Evolutionary conservation across 2,113 vertebrate species (phyloP).

Genomic region (Mus spicilegus): DNA sequence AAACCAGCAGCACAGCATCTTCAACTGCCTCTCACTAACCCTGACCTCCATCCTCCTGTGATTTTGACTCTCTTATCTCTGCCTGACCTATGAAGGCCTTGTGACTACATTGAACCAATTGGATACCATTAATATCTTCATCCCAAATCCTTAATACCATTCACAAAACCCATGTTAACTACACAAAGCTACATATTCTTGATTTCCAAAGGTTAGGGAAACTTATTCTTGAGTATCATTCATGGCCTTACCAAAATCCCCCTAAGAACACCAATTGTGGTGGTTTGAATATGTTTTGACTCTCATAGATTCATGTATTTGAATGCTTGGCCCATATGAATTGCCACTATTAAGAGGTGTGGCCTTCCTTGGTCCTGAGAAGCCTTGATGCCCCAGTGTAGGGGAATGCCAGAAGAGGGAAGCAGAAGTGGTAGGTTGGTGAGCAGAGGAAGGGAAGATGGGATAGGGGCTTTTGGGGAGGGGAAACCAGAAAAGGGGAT

Average conservation of each 20-base stretch:
- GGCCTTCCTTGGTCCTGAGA: too few species aligned
- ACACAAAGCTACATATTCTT: neutral
- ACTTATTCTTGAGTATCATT: neutral
- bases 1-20: neutral
- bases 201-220: neutral
- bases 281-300: too few species aligned
- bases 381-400: too few species aligned
- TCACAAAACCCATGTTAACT: neutral
- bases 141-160: neutral
- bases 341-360: too few species aligned
- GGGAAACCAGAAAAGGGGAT: too few species aligned
- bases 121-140: neutral
- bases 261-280: neutral
- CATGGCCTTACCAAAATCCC: neutral
- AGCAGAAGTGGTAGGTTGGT: too few species aligned
- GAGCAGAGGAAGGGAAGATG: too few species aligned
- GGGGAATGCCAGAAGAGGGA: too few species aligned
- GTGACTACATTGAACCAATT: neutral
- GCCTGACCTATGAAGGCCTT: neutral
- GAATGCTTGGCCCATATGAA: too few species aligned
- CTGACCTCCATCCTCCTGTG: neutral
- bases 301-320: too few species aligned
- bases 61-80: neutral
- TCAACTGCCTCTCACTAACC: neutral
- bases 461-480: too few species aligned